phyloP scores from a whole-genome alignment of 2,113 vertebrate species.

The Hippotragus niger region DNA sequence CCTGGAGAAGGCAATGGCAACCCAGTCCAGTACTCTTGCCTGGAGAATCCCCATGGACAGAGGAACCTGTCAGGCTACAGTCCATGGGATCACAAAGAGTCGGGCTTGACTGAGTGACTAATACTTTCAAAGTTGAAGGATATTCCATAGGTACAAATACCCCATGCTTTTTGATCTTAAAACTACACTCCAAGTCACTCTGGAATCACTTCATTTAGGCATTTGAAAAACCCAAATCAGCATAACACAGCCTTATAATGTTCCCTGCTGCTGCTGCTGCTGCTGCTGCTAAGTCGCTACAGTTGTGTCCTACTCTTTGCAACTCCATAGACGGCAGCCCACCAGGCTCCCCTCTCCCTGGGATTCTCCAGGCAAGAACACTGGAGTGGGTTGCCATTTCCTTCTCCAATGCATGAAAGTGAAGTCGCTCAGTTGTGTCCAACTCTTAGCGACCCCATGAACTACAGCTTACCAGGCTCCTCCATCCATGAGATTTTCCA shows the following conservation, averaged over 20 bases:
- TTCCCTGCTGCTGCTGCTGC: too few species aligned
- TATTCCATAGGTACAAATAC: neutral
- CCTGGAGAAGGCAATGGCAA: neutral
- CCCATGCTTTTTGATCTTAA: neutral
- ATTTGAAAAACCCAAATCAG: neutral
- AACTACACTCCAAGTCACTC: neutral
- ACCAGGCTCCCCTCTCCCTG: too few species aligned
- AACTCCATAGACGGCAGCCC: too few species aligned
- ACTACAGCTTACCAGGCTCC: too few species aligned
- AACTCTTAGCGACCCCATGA: too few species aligned
- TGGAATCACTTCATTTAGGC: neutral
- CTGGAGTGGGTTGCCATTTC: too few species aligned
- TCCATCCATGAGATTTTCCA: too few species aligned
- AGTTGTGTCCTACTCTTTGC: rapidly evolving
- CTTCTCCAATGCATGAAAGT: too few species aligned
- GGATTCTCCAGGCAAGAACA: too few species aligned
- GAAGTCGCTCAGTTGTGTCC: too few species aligned
- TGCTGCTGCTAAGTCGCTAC: too few species aligned
- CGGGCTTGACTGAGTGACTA: neutral
- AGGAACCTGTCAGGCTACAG: neutral
- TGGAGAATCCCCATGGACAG: neutral
- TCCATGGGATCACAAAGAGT: neutral
- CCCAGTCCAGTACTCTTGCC: neutral
- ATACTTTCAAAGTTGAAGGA: neutral
- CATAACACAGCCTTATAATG: neutral